Percentiles rank a stretch among this genome's conserved stretches.
Evolutionary conservation across 2,888 invertebrate genomes (phyloP).

Genomic region (Dynastes tityus): DNA sequence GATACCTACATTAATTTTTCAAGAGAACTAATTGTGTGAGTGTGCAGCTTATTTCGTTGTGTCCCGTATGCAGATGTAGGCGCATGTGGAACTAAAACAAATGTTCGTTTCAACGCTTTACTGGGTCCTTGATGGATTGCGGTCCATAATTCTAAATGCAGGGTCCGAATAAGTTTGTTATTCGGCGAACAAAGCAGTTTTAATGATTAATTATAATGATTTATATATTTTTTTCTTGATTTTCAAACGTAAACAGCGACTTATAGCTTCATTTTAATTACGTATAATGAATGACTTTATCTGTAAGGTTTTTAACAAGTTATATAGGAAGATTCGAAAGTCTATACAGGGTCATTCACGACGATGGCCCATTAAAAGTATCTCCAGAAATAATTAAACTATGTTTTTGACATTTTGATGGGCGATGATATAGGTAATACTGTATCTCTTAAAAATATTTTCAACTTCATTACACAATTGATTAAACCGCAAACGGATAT

Average conservation of each 20-base stretch:
- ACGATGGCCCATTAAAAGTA: no score
- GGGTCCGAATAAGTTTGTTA: constrained; percentile 19
- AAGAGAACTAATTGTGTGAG: neutral
- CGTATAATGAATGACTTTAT: neutral
- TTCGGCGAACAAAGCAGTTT: neutral
- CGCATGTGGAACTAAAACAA: constrained; percentile 13
- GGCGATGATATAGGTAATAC: no score
- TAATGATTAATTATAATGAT: constrained; percentile 27
- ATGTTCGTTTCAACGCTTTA: constrained; percentile 15
- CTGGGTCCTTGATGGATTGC: neutral
- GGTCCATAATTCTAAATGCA: constrained; percentile 2
- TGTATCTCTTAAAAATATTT: no score
- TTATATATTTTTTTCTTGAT: constrained; percentile 2
- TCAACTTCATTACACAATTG: no score
- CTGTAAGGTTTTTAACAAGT: no score
- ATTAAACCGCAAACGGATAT: no score
- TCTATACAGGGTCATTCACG: no score
- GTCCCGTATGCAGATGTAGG: constrained; percentile 6
- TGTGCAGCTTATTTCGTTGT: neutral
- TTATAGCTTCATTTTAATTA: neutral
- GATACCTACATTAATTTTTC: neutral
- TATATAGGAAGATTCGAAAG: no score
- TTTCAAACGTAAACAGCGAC: neutral
- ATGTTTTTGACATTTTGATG: no score
- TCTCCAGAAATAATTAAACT: no score